A percentile compares a stretch with the other conserved stretches of the same genome.
Conservation (phyloP, 2,113 vertebrate genomes). For the Pangasianodon gigas region DNA sequence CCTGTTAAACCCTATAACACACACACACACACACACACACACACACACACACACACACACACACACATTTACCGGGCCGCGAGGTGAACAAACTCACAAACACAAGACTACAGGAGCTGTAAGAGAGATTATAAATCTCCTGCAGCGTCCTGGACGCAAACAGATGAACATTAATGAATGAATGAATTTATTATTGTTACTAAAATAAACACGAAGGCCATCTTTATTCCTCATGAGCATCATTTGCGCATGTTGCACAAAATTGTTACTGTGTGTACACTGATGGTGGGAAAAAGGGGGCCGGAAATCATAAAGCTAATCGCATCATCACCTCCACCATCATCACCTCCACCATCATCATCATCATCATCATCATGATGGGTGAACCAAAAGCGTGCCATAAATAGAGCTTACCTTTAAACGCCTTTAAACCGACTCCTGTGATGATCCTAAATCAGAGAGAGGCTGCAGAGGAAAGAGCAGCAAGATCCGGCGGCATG, state of each 20-base stretch:
- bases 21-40: not conserved
- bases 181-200: not conserved
- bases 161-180: not conserved
- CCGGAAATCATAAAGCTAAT: not conserved
- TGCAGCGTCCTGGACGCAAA: not conserved
- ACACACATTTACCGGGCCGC: not conserved
- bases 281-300: not conserved
- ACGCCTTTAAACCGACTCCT: not conserved
- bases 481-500: conserved; percentile 27
- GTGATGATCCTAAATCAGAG: not conserved
- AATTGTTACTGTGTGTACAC: not conserved
- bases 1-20: not conserved
- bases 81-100: not conserved
- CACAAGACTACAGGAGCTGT: not conserved
- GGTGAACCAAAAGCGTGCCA: not conserved
- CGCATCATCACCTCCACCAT: not conserved
- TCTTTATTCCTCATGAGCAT: not conserved
- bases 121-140: too few species aligned
- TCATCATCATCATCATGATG: not conserved
- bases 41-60: not conserved
- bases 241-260: not conserved
- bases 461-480: not conserved
- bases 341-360: not conserved
- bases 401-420: conserved; percentile 46
- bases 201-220: not conserved